A percentile compares a stretch with the other conserved stretches of the same genome.
These are phyloP conservation scores for Dromiciops gliroides DNA, from an alignment of 2,113 vertebrate species.

Conservation along the genomic window DNA sequence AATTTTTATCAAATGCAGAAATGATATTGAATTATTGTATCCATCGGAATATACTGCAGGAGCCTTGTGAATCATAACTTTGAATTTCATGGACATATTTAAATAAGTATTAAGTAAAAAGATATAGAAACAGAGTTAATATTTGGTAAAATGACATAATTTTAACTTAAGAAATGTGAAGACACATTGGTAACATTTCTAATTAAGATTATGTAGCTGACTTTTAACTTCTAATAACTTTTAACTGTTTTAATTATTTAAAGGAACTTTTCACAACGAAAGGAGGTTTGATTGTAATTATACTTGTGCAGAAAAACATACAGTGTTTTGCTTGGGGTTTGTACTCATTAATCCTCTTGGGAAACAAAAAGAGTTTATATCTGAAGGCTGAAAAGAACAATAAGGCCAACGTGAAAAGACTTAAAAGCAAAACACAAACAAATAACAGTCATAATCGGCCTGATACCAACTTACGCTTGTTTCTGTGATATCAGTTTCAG, in stretches of 20 bases:
- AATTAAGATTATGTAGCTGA: neutral
- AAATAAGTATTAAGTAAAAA: slow-evolving; percentile 1
- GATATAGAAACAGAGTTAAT: neutral
- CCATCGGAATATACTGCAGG: neutral
- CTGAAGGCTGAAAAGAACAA: neutral
- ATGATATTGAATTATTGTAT: neutral
- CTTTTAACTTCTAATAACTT: neutral
- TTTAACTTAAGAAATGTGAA: slow-evolving; percentile 10
- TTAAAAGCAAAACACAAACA: neutral
- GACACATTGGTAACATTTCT: neutral
- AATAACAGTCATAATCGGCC: slow-evolving; percentile 38
- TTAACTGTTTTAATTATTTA: neutral
- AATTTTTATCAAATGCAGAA: neutral
- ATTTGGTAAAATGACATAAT: neutral
- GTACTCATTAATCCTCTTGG: neutral
- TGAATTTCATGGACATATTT: neutral
- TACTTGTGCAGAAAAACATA: neutral
- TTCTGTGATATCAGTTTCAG: slow-evolving; percentile 94
- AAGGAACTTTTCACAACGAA: neutral
- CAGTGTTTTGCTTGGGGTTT: neutral
- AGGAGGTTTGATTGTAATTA: neutral
- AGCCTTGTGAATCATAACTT: neutral
- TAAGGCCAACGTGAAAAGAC: slow-evolving; percentile 36
- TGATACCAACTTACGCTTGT: slow-evolving; percentile 90
- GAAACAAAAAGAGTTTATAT: neutral